phyloP scores from a whole-genome alignment of 1,140 invertebrate species.

The Drosophila pseudoananassae region DNA sequence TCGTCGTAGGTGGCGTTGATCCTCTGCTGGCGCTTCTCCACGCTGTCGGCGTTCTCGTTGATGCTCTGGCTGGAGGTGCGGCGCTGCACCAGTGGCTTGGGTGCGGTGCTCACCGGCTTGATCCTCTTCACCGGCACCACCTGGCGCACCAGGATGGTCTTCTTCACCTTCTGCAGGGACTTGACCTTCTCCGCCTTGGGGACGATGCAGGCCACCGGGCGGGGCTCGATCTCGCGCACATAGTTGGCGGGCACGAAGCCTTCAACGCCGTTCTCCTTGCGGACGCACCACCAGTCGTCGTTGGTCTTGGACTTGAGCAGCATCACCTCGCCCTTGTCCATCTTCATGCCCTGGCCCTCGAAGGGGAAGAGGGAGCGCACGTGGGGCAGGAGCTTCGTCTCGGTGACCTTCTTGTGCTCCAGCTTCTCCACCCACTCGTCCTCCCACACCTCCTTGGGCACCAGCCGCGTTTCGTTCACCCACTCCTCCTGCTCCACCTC shows the following conservation, averaged over 20 bases:
- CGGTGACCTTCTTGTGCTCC: constrained; percentile 92
- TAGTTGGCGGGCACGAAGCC: constrained; percentile 99
- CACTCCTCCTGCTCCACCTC: constrained; percentile 90
- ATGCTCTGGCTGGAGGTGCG: constrained; percentile 71
- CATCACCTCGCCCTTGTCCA: constrained; percentile 96
- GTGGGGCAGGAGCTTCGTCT: constrained; percentile 95
- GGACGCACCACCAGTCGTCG: constrained; percentile 98
- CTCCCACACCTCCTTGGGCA: constrained; percentile 95
- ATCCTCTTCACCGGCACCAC: constrained; percentile 90
- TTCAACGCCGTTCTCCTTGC: constrained; percentile 95
- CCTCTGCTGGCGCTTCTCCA: constrained; percentile 92
- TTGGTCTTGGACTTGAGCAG: constrained; percentile 97
- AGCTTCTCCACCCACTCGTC: constrained; percentile 94
- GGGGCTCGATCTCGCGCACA: constrained; percentile 96
- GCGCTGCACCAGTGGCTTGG: constrained; percentile 84
- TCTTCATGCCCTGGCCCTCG: constrained; percentile 96
- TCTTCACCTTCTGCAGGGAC: constrained; percentile 93
- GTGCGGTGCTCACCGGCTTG: constrained; percentile 85
- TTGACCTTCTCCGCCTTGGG: constrained; percentile 93
- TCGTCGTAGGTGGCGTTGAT: constrained; percentile 93
- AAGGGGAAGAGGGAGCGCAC: constrained; percentile 93
- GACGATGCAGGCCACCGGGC: constrained; percentile 91
- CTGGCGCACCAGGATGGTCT: constrained; percentile 94
- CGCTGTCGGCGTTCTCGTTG: constrained; percentile 88
- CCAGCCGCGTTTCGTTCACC: constrained; percentile 90